A percentile compares a stretch with the other conserved stretches of the same genome.
phyloP scores from a whole-genome alignment of 2,113 vertebrate genomes.

The Capra hircus region DNA sequence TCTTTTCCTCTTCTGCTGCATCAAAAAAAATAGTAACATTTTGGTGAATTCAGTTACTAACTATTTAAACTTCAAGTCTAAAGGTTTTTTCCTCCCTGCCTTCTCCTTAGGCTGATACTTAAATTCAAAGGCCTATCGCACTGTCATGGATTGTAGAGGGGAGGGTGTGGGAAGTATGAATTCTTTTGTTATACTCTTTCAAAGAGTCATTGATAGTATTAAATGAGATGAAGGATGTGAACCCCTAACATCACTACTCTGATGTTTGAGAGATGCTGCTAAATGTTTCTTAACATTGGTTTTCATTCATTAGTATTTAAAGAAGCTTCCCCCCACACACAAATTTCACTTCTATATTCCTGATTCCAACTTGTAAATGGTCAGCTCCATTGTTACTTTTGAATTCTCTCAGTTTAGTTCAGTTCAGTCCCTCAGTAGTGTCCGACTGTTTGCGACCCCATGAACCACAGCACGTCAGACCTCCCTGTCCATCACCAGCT shows the following conservation, averaged over 20 bases:
- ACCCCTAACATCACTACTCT: not conserved
- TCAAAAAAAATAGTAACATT: not conserved
- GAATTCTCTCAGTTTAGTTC: not conserved
- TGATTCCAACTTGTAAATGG: not conserved
- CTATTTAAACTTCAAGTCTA: not conserved
- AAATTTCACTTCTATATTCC: not conserved
- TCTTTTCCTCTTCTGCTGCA: not conserved
- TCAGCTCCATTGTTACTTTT: not conserved
- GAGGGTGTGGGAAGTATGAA: not conserved
- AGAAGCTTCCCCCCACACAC: rapidly evolving
- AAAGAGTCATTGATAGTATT: not conserved
- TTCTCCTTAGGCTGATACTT: not conserved
- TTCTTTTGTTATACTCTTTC: not conserved
- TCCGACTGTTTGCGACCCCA: no score
- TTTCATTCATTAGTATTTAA: not conserved
- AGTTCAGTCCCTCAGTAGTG: no score
- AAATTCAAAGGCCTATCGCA: not conserved
- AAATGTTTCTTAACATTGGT: not conserved
- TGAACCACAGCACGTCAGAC: no score
- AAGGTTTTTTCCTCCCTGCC: not conserved
- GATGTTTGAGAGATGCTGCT: not conserved
- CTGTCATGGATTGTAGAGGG: not conserved
- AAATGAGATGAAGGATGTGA: not conserved
- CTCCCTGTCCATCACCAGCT: no score
- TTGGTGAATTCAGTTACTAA: not conserved